phyloP scores from a whole-genome alignment of 1,140 invertebrate genomes.

The Papilio glaucus region DNA sequence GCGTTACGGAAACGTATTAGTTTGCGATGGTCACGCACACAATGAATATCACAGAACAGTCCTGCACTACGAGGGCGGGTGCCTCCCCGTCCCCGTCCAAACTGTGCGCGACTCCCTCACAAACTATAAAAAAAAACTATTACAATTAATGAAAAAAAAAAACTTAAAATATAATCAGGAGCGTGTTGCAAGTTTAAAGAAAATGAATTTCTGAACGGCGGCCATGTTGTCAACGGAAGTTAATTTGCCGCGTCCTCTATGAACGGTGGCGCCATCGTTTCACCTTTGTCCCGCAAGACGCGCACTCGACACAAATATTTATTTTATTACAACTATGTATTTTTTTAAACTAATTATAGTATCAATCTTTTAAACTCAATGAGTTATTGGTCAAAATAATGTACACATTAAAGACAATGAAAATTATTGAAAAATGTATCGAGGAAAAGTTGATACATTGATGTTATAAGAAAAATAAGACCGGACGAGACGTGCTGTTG shows the following conservation, averaged over 20 bases:
- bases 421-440: neutral
- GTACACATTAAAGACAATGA: neutral
- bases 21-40: neutral
- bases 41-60: slow-evolving; percentile 7
- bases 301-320: neutral
- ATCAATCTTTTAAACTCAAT: too few species aligned
- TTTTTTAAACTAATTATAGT: slow-evolving; percentile 4
- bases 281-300: neutral
- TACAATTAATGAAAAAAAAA: neutral
- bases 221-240: too few species aligned
- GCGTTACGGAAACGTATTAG: neutral
- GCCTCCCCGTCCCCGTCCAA: too few species aligned
- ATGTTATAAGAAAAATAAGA: too few species aligned
- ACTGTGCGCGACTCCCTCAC: neutral
- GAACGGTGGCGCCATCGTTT: too few species aligned
- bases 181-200: too few species aligned
- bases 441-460: slow-evolving; percentile 8
- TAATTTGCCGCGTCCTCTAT: too few species aligned
- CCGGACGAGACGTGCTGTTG: too few species aligned
- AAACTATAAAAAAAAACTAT: neutral
- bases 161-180: neutral
- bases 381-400: neutral
- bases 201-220: too few species aligned
- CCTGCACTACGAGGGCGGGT: too few species aligned
- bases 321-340: neutral